A percentile compares a stretch with the other conserved stretches of the same genome.
phyloP scores from a whole-genome alignment of 2,797 vertebrate genomes.

The Notoglanidium macrostoma region DNA sequence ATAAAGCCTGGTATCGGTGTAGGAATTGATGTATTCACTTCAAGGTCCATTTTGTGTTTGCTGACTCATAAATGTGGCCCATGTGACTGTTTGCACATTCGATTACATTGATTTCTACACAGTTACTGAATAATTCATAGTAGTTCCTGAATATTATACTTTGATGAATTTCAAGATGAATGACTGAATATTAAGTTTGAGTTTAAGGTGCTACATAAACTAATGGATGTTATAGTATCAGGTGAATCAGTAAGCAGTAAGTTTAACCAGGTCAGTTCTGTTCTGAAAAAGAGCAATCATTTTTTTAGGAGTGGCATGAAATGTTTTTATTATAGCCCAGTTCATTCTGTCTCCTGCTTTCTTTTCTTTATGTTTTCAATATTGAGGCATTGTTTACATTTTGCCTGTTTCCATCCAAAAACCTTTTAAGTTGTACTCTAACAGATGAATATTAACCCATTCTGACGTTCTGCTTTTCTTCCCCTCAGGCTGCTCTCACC shows the following conservation, averaged over 20 bases:
- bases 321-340: background rate
- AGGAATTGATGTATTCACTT: background rate
- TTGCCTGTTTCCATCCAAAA: background rate
- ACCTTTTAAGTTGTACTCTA: background rate
- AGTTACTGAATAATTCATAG: background rate
- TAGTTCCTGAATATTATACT: background rate
- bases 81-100: conserved; percentile 4
- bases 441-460: background rate
- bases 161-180: background rate
- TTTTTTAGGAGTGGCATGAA: background rate
- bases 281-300: background rate
- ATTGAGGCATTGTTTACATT: background rate
- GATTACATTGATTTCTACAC: background rate
- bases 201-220: background rate
- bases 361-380: background rate
- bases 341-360: background rate
- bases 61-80: background rate
- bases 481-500: conserved; percentile 79
- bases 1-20: background rate
- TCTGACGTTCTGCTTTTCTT: background rate
- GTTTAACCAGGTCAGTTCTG: background rate
- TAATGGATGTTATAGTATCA: background rate
- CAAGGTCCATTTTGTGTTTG: background rate
- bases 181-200: background rate
- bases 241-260: background rate